Conservation (phyloP, 2,888 invertebrate species). For the Tenthredo mesomela region DNA sequence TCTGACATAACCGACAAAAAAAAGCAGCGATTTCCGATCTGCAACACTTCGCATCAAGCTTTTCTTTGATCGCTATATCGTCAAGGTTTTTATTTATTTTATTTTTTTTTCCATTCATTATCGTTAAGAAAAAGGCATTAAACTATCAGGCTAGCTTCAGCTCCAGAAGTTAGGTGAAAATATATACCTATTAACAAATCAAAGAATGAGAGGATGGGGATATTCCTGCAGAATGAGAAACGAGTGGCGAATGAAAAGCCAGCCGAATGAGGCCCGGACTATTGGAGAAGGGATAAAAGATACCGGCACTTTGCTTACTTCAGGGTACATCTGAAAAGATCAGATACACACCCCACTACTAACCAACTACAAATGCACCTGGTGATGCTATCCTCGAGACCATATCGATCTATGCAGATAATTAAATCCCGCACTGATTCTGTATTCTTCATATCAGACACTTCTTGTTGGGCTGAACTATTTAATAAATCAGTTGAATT, state of each 20-base stretch:
- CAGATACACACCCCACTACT: neutral
- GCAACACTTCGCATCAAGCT: conserved; percentile 12
- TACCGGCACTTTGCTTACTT: conserved; percentile 35
- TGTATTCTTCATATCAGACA: neutral
- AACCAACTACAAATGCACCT: conserved; percentile 2
- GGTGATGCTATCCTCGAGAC: conserved; percentile 5
- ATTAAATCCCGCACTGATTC: neutral
- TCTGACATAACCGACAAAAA: neutral
- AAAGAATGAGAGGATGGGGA: neutral
- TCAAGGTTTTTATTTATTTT: neutral
- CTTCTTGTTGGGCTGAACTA: neutral
- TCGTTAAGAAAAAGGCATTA: neutral
- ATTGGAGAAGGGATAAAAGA: conserved; percentile 51
- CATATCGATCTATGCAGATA: neutral
- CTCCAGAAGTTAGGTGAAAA: neutral
- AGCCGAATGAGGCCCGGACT: neutral
- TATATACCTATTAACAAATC: neutral
- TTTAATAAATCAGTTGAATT: neutral
- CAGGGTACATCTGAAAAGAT: conserved; percentile 12
- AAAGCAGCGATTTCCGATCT: neutral
- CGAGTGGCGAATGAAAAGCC: conserved; percentile 11
- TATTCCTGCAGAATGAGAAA: neutral
- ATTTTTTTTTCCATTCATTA: neutral
- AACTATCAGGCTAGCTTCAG: neutral
- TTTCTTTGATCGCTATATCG: neutral